Evolutionary conservation across 2,797 vertebrate species (phyloP).

Genomic region (Gymnothorax reevesii): DNA sequence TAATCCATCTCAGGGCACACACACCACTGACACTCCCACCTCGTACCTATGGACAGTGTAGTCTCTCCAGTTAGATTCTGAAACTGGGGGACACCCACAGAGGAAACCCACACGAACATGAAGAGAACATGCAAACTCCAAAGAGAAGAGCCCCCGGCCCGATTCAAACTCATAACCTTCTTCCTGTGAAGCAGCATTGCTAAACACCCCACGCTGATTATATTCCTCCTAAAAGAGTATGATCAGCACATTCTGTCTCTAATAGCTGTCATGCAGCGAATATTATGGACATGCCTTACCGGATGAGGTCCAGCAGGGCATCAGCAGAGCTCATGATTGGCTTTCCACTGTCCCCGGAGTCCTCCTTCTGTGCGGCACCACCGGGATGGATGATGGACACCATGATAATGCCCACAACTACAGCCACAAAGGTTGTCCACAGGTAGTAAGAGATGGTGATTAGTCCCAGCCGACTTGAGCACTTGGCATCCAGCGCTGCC

Average conservation of each 20-base stretch:
- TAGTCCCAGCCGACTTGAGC: slow-evolving; percentile 89
- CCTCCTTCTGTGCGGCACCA: slow-evolving; percentile 90
- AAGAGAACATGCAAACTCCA: too few relatives aligned
- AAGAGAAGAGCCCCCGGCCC: too few relatives aligned
- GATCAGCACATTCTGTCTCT: background rate
- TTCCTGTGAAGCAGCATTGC: too few relatives aligned
- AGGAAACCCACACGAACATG: too few relatives aligned
- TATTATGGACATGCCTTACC: slow-evolving; percentile 69
- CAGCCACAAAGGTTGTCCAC: slow-evolving; percentile 95
- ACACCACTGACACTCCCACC: too few relatives aligned
- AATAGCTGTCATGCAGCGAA: background rate
- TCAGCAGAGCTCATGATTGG: slow-evolving; percentile 94
- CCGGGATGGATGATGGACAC: slow-evolving; percentile 94
- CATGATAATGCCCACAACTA: slow-evolving; percentile 93
- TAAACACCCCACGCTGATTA: too few relatives aligned
- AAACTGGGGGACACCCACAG: too few relatives aligned
- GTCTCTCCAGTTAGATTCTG: too few relatives aligned
- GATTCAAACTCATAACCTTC: too few relatives aligned
- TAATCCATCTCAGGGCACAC: too few relatives aligned
- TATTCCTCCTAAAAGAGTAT: background rate
- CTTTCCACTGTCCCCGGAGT: slow-evolving; percentile 82
- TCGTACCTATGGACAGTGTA: too few relatives aligned
- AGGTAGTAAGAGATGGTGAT: slow-evolving; percentile 94
- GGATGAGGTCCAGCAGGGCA: slow-evolving; percentile 90
- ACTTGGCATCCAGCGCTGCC: slow-evolving; percentile 92